Conservation (phyloP, 1,140 invertebrate genomes). For the Drosophila burlai region DNA sequence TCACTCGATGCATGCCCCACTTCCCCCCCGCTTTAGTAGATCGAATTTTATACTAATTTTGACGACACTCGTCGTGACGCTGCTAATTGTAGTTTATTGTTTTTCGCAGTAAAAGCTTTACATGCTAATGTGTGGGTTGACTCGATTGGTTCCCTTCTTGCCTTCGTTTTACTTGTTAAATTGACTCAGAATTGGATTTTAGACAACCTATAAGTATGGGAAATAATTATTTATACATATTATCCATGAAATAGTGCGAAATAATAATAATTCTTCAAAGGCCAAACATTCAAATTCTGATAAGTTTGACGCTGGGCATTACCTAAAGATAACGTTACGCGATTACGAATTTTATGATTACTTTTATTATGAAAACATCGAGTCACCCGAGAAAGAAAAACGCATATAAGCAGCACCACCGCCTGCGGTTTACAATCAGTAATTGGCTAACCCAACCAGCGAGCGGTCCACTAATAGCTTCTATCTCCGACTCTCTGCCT, state of each 20-base stretch:
- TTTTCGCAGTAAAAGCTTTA: conserved; percentile 4
- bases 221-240: not conserved
- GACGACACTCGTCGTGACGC: conserved; percentile 24
- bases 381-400: conserved; percentile 11
- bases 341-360: not conserved
- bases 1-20: no score
- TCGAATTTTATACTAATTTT: conserved; percentile 38
- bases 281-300: not conserved
- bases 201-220: not conserved
- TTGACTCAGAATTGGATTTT: not conserved
- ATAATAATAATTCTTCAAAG: not conserved
- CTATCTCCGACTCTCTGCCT: conserved; percentile 26
- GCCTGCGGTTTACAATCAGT: conserved; percentile 12
- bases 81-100: conserved; percentile 29
- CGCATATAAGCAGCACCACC: conserved; percentile 32
- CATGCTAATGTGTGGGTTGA: not conserved
- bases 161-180: not conserved
- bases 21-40: conserved; percentile 8
- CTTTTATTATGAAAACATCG: conserved; percentile 15
- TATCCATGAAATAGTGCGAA: not conserved
- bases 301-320: conserved; percentile 12
- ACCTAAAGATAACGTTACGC: conserved; percentile 3
- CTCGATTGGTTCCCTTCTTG: not conserved
- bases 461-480: conserved; percentile 58
- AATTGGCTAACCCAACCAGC: conserved; percentile 1